Evolutionary conservation across 2,797 vertebrate genomes (phyloP).

Genomic region (Halcyon smyrnensis): DNA sequence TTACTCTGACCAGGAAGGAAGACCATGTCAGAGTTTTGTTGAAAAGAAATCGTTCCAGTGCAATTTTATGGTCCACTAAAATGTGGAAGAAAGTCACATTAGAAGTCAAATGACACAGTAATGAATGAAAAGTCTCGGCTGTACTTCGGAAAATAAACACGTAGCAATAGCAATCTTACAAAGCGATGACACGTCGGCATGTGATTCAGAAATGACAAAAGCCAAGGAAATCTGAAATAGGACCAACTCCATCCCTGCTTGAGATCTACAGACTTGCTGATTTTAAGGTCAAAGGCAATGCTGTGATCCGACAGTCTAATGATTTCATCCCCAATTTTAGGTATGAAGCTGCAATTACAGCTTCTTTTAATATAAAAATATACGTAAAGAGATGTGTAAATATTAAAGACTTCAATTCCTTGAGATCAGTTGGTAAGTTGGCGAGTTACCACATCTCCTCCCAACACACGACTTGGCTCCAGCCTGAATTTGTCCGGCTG

Average conservation of each 20-base stretch:
- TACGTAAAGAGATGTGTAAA: not conserved
- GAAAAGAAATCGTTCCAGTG: not conserved
- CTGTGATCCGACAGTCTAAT: not conserved
- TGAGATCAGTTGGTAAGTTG: accelerated
- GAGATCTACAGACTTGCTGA: not conserved
- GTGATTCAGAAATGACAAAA: not conserved
- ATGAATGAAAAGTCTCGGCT: not conserved
- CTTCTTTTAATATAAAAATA: not conserved
- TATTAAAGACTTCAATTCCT: not conserved
- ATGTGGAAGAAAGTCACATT: not conserved
- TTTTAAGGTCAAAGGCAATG: not conserved
- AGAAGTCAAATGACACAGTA: not conserved
- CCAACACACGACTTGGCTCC: not conserved
- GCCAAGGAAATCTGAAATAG: not conserved
- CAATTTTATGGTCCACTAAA: not conserved
- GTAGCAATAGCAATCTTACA: not conserved
- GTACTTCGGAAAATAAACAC: not conserved
- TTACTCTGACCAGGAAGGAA: not conserved
- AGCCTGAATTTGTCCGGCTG: not conserved
- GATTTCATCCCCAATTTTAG: not conserved
- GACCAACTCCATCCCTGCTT: not conserved
- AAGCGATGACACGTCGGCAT: not conserved
- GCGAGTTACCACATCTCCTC: not conserved
- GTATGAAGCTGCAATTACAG: not conserved
- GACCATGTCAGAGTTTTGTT: not conserved